These are phyloP conservation scores for Thereva unica DNA, from an alignment of 2,888 invertebrate genomes.

Conservation along the genomic window DNA sequence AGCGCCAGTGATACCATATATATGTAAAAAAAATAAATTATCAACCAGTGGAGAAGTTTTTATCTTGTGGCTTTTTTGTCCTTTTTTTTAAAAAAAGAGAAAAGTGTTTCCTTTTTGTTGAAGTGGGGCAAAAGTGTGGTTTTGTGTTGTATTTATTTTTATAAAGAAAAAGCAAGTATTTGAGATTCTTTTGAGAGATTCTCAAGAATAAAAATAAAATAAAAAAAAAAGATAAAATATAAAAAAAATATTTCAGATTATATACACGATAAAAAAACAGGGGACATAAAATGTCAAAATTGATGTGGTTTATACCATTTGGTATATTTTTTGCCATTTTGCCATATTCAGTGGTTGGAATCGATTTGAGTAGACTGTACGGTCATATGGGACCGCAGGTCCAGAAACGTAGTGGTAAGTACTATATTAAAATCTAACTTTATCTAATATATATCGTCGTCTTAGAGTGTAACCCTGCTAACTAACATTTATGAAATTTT, in stretches of 20 bases:
- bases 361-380: conserved; percentile 81
- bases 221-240: conserved; percentile 6
- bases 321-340: conserved; percentile 68
- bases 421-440: not conserved
- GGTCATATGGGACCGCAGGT: conserved; percentile 65
- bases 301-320: conserved; percentile 59
- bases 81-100: no score
- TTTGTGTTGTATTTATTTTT: no score
- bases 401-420: conserved; percentile 57
- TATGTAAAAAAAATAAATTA: no score
- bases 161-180: no score
- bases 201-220: not conserved
- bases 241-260: not conserved
- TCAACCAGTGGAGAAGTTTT: no score
- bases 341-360: conserved; percentile 69
- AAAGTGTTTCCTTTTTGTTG: not conserved
- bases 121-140: not conserved
- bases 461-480: no score
- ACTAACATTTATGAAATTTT: no score
- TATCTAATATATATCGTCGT: not conserved
- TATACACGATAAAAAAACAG: not conserved
- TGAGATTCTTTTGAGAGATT: no score
- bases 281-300: conserved; percentile 41
- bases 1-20: no score
- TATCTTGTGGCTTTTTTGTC: no score